Evolutionary conservation across 2,113 vertebrate species (phyloP), one percentile per base, ranked within the genome.

Genomic region (Caranx ignobilis): DNA sequence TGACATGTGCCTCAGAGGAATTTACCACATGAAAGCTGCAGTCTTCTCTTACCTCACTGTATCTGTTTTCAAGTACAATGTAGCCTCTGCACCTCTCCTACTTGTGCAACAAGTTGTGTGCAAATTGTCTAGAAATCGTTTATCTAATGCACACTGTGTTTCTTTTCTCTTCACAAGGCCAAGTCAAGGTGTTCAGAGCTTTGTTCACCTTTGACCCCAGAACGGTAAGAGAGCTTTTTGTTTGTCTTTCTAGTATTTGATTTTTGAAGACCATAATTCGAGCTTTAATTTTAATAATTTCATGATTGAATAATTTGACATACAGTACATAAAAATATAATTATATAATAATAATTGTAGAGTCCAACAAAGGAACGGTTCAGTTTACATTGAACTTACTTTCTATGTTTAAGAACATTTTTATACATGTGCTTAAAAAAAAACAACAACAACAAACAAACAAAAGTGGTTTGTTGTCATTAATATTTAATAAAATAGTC

Each of bases 151-250:
- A 3, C 43, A 41, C 12, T 86, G 37, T 85, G 59, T 82, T 84
- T 71, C 57, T 84, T 73, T 61, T 86, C 55, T 86, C 21, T 73
- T 80, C 48, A 21, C 13, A 75, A 99, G 98, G 98, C 54, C 97
- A 99, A 88, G 97, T 99, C 83, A 99, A 97, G 93, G 98, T 99
- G 57, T 99, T 96, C 93, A 95, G 98, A 89, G 98, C 98, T 15
- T 85, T 97, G 62, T 99, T 96, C 91, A 98, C 96, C 0, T 99
- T 99, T 94, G 97, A 99, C 81, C 98, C 98, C 73, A 96, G 97
- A 95, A 98, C 98, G 41, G 98, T 99, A 95, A 95, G 96, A 95
- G 96, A 66, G 3, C 6, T 71, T 31, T 60, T 72, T 59, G 0
- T 65, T 63, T 54, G 15, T 32, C 64, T 75, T 43, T 63, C 43